Base-by-base conservation (phyloP, 1,140 invertebrate species). In the Drosophila tsacasi region DNA sequence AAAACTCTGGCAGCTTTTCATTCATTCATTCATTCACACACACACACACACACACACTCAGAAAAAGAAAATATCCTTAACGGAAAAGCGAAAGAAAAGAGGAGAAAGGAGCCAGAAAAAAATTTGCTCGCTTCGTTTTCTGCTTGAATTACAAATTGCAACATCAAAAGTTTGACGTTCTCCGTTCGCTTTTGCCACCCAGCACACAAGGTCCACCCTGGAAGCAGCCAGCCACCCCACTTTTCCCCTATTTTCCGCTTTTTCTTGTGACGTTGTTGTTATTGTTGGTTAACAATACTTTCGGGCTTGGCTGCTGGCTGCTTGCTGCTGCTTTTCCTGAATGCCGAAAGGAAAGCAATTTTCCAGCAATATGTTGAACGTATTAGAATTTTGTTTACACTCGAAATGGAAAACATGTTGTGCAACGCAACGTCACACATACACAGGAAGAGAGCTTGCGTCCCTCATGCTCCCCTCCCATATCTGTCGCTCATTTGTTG, bases 121-220 rank as follows among this genome's bases (percentile, higher is more conserved):
- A 89, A 83, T 78, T 83, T 86, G 79, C 69, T 81, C 83, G 83
- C 87, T 86, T 91, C 87, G 87, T 91, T 91, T 91, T 91, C 87
- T 91, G 87, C 87, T 91, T 91, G 87, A 91, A 91, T 91, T 91
- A 91, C 90, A 91, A 92, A 90, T 92, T 92, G 90, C 90, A 90
- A 91, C 84, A 90, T 91, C 90, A 91, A 91, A 91, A 91, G 87
- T 91, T 91, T 91, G 83, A 91, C 87, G 86, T 89, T 90, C 81
- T 90, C 76, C 78, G 69, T 84, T 84, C 78, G 55, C 76, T 74
- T 79, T 74, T 44, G 35, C 62, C 58, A 61, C 44, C 52, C 46
- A 19, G 6, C 27, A 35, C 32, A 35, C 32, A 21, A 30, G 40
- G 50, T 35, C 52, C 40, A 32, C 59, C 27, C 54, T 23, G n/a